Conservation (phyloP, 2,113 vertebrate genomes). For the Muntiacus reevesi region DNA sequence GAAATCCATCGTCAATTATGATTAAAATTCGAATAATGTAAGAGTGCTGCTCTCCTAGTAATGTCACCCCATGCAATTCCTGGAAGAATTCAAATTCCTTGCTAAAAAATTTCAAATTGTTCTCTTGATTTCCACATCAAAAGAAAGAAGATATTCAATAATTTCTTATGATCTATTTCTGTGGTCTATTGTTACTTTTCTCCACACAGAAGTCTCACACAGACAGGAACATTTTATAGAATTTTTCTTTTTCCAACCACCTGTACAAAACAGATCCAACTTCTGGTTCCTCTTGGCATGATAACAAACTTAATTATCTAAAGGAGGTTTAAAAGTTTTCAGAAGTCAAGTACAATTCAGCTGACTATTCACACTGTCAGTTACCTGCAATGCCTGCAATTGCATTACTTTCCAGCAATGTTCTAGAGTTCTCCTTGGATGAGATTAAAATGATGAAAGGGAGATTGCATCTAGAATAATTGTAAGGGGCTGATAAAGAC, state of each 20-base stretch:
- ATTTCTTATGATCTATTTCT: neutral
- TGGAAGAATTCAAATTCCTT: neutral
- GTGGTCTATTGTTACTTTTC: neutral
- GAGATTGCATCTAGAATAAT: neutral
- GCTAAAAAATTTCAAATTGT: neutral
- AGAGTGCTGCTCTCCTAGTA: fast-evolving
- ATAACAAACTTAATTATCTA: neutral
- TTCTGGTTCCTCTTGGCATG: neutral
- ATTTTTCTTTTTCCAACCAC: neutral
- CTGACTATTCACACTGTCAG: neutral
- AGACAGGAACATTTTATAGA: neutral
- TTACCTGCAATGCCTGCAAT: neutral
- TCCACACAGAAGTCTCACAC: neutral
- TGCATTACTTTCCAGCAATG: neutral
- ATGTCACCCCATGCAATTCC: neutral
- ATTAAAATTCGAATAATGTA: neutral
- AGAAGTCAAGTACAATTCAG: neutral
- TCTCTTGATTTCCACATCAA: neutral
- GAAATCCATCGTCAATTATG: neutral
- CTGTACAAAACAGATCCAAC: neutral
- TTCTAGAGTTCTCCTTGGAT: neutral
- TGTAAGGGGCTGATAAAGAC: neutral
- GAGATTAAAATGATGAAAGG: neutral
- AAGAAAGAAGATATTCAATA: neutral
- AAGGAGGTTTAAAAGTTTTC: neutral